phyloP scores from a whole-genome alignment of 2,797 vertebrate genomes.

The Alca torda region DNA sequence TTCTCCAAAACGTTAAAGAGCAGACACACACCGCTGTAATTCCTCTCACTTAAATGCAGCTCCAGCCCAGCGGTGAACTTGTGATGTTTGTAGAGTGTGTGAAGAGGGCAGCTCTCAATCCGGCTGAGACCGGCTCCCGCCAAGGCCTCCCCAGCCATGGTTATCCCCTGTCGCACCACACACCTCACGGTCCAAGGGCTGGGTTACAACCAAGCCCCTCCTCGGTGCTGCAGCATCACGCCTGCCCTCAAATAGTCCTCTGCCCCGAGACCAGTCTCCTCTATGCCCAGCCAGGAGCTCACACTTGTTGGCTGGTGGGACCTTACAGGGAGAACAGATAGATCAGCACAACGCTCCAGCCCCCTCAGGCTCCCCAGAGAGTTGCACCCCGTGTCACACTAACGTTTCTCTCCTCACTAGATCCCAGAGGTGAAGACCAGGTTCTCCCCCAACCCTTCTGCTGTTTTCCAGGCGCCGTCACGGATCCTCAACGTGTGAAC shows the following conservation, averaged over 20 bases:
- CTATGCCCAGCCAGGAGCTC: background rate
- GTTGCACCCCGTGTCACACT: background rate
- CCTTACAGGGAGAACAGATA: background rate
- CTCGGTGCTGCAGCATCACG: fast-evolving
- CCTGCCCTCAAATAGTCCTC: background rate
- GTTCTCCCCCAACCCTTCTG: conserved; percentile 89
- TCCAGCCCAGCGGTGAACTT: background rate
- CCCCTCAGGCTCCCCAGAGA: background rate
- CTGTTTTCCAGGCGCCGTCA: conserved; percentile 89
- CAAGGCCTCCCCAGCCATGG: background rate
- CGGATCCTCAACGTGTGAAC: conserved; percentile 89
- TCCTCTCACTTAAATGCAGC: background rate
- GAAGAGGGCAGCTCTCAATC: background rate
- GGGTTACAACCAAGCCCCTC: background rate
- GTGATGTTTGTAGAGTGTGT: background rate
- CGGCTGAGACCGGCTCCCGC: background rate
- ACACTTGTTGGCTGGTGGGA: background rate
- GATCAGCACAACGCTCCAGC: background rate
- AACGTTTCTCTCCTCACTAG: conserved; percentile 69
- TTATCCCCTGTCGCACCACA: background rate
- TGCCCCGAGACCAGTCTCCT: background rate
- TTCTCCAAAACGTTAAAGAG: background rate
- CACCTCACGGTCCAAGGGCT: background rate
- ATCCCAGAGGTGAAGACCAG: conserved; percentile 87
- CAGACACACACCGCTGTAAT: background rate